Evolutionary conservation across 2,888 invertebrate genomes (phyloP).

Genomic region (Mimas tiliae): DNA sequence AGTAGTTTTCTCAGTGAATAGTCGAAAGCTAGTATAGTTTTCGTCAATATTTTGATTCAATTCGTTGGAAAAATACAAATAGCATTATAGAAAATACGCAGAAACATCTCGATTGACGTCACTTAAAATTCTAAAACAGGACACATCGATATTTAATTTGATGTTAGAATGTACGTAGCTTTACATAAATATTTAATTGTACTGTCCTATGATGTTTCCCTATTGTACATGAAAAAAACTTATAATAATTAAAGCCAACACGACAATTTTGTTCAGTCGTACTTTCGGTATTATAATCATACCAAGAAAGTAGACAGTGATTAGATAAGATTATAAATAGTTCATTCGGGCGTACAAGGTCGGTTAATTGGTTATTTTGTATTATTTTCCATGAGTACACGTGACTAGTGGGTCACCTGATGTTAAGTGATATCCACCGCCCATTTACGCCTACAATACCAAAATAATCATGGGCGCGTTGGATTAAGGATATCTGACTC

Average conservation of each 20-base stretch:
- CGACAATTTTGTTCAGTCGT: slow-evolving; percentile 2
- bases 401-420: slow-evolving; percentile 1
- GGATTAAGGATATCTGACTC: no score
- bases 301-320: slow-evolving; percentile 29
- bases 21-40: neutral
- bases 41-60: neutral
- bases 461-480: no score
- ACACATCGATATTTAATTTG: neutral
- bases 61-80: slow-evolving; percentile 1
- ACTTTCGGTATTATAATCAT: slow-evolving; percentile 23
- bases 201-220: neutral
- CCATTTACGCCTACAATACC: no score
- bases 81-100: neutral
- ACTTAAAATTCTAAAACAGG: neutral
- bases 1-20: neutral
- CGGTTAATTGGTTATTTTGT: slow-evolving; percentile 17
- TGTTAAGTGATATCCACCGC: no score
- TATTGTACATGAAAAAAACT: neutral
- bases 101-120: slow-evolving; percentile 1
- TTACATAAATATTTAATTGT: neutral
- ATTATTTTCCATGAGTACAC: neutral
- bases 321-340: slow-evolving; percentile 31
- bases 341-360: slow-evolving; percentile 26
- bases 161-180: neutral
- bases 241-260: neutral